Evolutionary conservation across 2,113 vertebrate species (phyloP).

Genomic region (Haemorhous mexicanus): DNA sequence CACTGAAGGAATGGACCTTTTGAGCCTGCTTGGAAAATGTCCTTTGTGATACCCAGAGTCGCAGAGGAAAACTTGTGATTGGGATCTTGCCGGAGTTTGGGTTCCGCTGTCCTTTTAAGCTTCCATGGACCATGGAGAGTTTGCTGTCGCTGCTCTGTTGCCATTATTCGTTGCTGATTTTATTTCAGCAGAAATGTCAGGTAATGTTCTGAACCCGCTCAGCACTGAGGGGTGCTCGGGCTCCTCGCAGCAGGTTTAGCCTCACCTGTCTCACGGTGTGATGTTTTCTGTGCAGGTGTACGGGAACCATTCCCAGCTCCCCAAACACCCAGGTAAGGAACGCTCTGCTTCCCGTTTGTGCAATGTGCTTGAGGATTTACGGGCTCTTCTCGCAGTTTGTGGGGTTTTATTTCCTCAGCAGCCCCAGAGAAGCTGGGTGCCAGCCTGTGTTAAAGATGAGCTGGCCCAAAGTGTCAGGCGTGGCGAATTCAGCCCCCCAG

Average conservation of each 20-base stretch:
- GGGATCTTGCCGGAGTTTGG: not conserved
- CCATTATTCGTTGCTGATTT: constrained; percentile 71
- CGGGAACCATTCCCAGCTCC: constrained; percentile 64
- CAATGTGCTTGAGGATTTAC: not conserved
- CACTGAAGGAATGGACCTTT: not conserved
- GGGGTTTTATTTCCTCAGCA: not conserved
- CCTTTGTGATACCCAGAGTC: not conserved
- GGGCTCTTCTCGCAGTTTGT: not conserved
- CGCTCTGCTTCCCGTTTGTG: not conserved
- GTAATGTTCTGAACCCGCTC: constrained; percentile 61
- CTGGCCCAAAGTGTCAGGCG: not conserved
- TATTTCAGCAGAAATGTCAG: constrained; percentile 70
- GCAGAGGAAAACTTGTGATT: not conserved
- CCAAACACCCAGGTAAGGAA: constrained; percentile 86
- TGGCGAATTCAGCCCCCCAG: not conserved
- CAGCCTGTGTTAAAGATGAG: not conserved
- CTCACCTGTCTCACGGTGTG: not conserved
- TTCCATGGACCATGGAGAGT: constrained; percentile 54
- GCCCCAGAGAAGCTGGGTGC: not conserved
- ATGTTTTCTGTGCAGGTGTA: constrained; percentile 76
- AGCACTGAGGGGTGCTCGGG: not conserved
- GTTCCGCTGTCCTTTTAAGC: not conserved
- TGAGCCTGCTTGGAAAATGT: not conserved
- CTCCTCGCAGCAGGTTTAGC: not conserved
- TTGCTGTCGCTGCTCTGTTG: not conserved